These are phyloP conservation scores for Dissostichus mawsoni DNA, from an alignment of 2,113 vertebrate genomes.

Conservation along the genomic window DNA sequence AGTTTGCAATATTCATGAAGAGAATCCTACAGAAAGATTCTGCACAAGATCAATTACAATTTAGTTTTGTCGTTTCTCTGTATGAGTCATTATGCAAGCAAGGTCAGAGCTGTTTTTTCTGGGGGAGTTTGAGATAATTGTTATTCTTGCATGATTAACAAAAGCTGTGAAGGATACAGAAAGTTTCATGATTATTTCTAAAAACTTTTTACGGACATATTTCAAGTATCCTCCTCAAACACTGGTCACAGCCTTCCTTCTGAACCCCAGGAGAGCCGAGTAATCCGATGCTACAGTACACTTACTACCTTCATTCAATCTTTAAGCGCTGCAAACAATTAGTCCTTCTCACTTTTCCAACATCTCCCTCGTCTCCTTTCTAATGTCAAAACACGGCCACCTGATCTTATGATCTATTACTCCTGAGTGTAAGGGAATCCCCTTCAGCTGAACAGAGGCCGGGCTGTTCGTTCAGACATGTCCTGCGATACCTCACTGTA, in stretches of 20 bases:
- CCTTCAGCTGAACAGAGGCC: conserved; percentile 38
- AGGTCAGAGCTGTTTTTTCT: conserved; percentile 8
- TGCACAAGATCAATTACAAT: not conserved
- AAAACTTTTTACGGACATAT: not conserved
- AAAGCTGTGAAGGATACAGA: not conserved
- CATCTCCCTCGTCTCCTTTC: conserved; percentile 15
- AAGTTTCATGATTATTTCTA: not conserved
- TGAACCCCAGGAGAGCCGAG: not conserved
- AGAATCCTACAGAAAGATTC: not conserved
- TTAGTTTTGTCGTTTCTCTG: not conserved
- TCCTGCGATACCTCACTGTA: conserved; percentile 3
- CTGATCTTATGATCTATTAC: conserved; percentile 58
- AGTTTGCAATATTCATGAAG: not conserved
- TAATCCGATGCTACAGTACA: conserved; percentile 42
- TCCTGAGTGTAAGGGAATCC: conserved; percentile 59
- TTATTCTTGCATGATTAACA: not conserved
- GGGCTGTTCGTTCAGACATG: conserved; percentile 45
- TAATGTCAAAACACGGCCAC: conserved; percentile 38
- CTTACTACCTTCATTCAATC: conserved; percentile 72
- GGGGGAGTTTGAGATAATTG: not conserved
- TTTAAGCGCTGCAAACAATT: conserved; percentile 70
- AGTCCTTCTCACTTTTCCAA: conserved; percentile 59
- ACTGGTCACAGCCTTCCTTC: conserved; percentile 19
- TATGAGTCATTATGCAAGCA: not conserved
- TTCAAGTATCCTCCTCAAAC: not conserved